Evolutionary conservation across 2,888 invertebrate species (phyloP).

Genomic region (Trisateles emortualis): DNA sequence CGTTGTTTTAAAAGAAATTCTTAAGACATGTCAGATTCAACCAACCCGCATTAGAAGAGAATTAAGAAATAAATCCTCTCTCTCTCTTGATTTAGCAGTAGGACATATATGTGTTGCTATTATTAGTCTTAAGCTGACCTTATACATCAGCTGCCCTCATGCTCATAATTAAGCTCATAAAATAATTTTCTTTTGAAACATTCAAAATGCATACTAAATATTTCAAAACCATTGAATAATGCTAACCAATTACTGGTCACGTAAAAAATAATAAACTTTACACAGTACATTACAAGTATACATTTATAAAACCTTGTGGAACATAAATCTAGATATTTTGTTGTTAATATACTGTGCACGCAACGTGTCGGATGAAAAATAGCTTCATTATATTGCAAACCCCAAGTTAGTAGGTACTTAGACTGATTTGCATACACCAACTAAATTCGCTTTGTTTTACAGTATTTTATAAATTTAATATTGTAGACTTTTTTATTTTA

Average conservation of each 20-base stretch:
- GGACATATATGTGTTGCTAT: too few relatives aligned
- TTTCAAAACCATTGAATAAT: too few relatives aligned
- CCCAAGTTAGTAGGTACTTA: constrained; percentile 18
- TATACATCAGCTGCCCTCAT: too few relatives aligned
- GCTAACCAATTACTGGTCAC: neutral
- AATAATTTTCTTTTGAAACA: too few relatives aligned
- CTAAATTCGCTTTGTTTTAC: constrained; percentile 13
- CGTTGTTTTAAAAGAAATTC: too few relatives aligned
- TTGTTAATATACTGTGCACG: constrained; percentile 26
- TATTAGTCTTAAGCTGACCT: too few relatives aligned
- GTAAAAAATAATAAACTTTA: neutral
- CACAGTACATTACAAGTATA: neutral
- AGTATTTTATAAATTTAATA: constrained; percentile 18
- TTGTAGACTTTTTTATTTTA: neutral
- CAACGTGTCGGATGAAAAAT: constrained; percentile 23
- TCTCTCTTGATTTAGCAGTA: too few relatives aligned
- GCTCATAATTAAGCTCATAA: too few relatives aligned
- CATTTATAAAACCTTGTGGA: neutral
- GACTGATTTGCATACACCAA: constrained; percentile 40
- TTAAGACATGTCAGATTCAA: too few relatives aligned
- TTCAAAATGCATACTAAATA: too few relatives aligned
- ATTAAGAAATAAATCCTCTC: too few relatives aligned
- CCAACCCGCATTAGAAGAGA: too few relatives aligned
- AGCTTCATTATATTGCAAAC: constrained; percentile 26
- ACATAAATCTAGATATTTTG: constrained; percentile 22